Evolutionary conservation across 2,888 invertebrate species (phyloP), one percentile per base, ranked within the genome.

Genomic region (Parthenolecanium corni): DNA sequence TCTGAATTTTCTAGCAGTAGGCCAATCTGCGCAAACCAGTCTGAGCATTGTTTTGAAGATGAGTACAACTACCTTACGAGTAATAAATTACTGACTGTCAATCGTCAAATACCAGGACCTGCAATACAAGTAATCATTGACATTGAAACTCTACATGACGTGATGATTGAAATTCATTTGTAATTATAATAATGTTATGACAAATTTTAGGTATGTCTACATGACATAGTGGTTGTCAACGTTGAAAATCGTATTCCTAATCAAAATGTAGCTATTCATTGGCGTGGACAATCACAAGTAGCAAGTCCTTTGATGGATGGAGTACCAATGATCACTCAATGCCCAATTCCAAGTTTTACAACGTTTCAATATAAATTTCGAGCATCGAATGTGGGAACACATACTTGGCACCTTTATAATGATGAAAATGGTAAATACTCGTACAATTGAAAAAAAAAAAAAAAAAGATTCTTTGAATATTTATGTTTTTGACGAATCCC

Each of bases 71-170:
- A 36, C 9, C 36, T 38, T 6, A 21, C 21, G 23, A 38, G 38
- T 20, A 38, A 62, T 18, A 64, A 64, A 64, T 24, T 86, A 12
- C 75, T 85, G 16, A 78, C 83, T 1, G 82, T 82, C 20, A 87
- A 87, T 71, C 77, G 84, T 58, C 77, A 78, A 69, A 73, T 86
- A 20, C 86, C 86, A 0, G 86, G 86, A 67, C 84, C 69, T 71
- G 78, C 74, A 73, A 80, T 85, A 77, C 75, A 78, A 73, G 79
- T 78, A 70, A 67, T 31, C 31, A 31, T 6, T 31, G 44, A 77
- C 75, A 1, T 70, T 73, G 56, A 71, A n/a, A n/a, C n/a, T 57
- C 14, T 42, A 57, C 20, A 31, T 31, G n/a, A n/a, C n/a, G 4
- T 31, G 9, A 31, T 6, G 31, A 31, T 9, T 31, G 31, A 31